phyloP scores from a whole-genome alignment of 2,888 invertebrate species.

The Sycophila texana region DNA sequence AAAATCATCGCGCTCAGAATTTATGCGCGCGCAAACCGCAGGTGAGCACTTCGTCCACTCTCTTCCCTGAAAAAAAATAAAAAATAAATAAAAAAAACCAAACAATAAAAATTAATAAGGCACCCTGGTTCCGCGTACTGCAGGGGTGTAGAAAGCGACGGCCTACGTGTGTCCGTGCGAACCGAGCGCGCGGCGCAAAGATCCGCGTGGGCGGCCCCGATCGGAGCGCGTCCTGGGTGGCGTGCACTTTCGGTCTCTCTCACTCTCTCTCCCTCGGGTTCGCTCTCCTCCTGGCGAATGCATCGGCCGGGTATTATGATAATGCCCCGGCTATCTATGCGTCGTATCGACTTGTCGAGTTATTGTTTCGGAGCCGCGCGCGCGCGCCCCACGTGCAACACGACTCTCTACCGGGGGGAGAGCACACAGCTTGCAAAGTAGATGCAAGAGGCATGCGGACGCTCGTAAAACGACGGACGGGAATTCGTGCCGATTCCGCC shows the following conservation, averaged over 20 bases:
- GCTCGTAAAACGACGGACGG: conserved; percentile 2
- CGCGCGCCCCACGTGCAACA: conserved; percentile 22
- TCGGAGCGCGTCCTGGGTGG: conserved; percentile 62
- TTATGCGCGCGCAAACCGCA: background rate
- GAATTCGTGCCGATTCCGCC: conserved; percentile 2
- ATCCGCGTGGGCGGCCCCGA: conserved; percentile 62
- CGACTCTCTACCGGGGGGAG: conserved; percentile 19
- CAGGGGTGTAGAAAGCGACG: conserved; percentile 47
- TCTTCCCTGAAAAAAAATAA: too few relatives aligned
- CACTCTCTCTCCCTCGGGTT: conserved; percentile 39
- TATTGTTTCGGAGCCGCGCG: conserved; percentile 60
- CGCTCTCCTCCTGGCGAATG: conserved; percentile 52
- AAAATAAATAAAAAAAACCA: background rate
- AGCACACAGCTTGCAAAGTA: conserved; percentile 33
- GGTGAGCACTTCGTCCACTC: background rate
- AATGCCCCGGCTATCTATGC: conserved; percentile 66
- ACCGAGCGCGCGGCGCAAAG: conserved; percentile 32
- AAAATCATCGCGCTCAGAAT: background rate
- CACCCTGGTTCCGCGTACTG: conserved; percentile 36
- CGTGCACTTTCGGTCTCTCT: conserved; percentile 59
- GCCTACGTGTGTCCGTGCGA: conserved; percentile 37
- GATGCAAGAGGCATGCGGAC: conserved; percentile 15
- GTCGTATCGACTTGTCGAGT: conserved; percentile 68
- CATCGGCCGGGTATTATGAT: conserved; percentile 65
- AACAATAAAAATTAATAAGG: too few relatives aligned